Evolutionary conservation across 2,113 vertebrate genomes (phyloP), one percentile per base, ranked within the genome.

Genomic region (Baryphthengus martii): DNA sequence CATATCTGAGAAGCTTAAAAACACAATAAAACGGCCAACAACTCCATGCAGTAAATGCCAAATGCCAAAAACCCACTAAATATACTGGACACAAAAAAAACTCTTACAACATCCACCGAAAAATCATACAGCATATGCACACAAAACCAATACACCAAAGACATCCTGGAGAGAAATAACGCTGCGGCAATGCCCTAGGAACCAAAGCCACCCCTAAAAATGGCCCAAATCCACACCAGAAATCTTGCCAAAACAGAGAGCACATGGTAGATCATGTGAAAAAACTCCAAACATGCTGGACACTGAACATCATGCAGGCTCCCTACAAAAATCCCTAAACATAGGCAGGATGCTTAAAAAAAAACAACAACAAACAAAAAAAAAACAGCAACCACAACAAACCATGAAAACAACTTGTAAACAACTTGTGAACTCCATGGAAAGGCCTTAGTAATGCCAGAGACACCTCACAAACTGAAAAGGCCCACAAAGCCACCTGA

Each of bases 101-200:
- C 10, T 71, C 19, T 14, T 52, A 35, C 28, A 55, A 55, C 10
- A 31, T 2, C 12, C 8, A 23, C 9, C 28, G n/a, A n/a, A 77
- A 85, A 93, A 52, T 31, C 23, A 75, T 15, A n/a, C 9, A 11
- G 5, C 14, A 26, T 24, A 47, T 3, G 8, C 3, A 42, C 1
- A 2, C 23, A 26, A 50, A 45, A 59, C 23, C 25, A 40, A 7
- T n/a, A 1, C 0, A n/a, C 9, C 8, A 17, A 40, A 70, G 23
- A 63, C 63, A 58, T 73, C 65, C 31, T 58, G n/a, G 10, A 58
- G n/a, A 83, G 37, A 77, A n/a, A 33, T n/a, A 56, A 56, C 29
- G 17, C 29, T 33, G 29, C 31, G 7, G 53, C 33, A 33, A 81
- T 31, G 4, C 14, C 31, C 23, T 11, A 39, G 59, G 24, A 62